A percentile compares a stretch with the other conserved stretches of the same genome.
Evolutionary conservation across 2,797 vertebrate genomes (phyloP).

Genomic region (Crocidura indochinensis): DNA sequence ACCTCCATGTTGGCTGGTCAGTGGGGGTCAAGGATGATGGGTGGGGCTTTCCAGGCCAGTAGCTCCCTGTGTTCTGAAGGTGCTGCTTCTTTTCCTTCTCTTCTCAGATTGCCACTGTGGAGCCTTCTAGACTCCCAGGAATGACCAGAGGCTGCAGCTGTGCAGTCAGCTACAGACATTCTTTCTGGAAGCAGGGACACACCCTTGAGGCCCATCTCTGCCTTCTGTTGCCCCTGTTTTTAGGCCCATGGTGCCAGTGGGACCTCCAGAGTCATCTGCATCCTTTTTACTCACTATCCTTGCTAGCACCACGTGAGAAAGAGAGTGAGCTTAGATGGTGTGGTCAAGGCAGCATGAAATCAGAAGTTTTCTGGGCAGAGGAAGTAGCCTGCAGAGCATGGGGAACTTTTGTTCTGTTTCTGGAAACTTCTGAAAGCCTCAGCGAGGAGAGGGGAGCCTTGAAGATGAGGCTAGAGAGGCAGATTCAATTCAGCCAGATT

Average conservation of each 20-base stretch:
- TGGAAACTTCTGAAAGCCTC: background rate
- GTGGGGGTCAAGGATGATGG: background rate
- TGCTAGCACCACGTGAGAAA: background rate
- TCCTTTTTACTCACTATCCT: background rate
- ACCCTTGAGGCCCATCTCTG: background rate
- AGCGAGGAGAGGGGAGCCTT: background rate
- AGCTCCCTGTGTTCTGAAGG: background rate
- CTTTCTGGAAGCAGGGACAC: background rate
- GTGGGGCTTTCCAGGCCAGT: background rate
- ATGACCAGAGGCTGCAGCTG: background rate
- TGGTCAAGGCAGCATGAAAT: background rate
- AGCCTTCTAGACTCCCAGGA: background rate
- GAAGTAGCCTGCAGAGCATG: background rate
- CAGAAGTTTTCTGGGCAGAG: background rate
- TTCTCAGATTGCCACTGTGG: background rate
- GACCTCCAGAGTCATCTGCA: background rate
- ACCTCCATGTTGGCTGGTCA: background rate
- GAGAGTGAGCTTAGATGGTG: background rate
- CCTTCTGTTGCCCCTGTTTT: background rate
- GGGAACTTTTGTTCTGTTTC: background rate
- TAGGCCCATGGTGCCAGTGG: background rate
- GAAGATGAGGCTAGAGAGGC: background rate
- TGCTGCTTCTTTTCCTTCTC: background rate
- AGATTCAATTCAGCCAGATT: background rate
- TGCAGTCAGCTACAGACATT: slow-evolving; percentile 4